phyloP scores from a whole-genome alignment of 2,797 vertebrate genomes.

The Arrhamphus sclerolepis region DNA sequence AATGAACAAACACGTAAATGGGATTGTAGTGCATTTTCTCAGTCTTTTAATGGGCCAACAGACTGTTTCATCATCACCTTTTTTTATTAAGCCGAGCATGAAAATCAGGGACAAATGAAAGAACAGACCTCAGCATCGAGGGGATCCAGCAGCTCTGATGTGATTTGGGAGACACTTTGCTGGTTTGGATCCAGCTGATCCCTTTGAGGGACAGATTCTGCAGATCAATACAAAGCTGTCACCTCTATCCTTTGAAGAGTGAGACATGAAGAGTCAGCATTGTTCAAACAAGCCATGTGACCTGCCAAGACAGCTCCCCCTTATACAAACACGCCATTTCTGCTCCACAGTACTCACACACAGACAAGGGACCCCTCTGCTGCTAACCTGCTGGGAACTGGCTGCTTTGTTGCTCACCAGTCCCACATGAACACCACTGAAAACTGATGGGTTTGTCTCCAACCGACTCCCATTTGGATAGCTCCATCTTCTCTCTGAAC shows the following conservation, averaged over 20 bases:
- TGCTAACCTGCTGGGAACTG: no score
- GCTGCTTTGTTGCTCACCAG: no score
- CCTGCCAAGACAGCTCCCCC: no score
- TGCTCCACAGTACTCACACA: no score
- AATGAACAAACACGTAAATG: not conserved
- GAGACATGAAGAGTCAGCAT: not conserved
- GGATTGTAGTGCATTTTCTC: not conserved
- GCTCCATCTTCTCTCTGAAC: conserved; percentile 4
- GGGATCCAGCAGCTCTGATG: not conserved
- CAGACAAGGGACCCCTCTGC: no score
- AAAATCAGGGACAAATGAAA: not conserved
- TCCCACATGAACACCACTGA: no score
- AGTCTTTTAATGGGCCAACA: not conserved
- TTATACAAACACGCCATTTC: no score
- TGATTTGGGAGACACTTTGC: not conserved
- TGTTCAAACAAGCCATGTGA: no score
- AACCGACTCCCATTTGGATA: not conserved
- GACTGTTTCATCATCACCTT: not conserved
- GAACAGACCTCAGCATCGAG: not conserved
- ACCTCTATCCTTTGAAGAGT: not conserved
- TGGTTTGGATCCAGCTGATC: not conserved
- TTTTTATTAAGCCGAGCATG: conserved; percentile 3
- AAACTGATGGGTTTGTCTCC: not conserved
- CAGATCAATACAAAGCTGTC: not conserved
- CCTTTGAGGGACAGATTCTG: not conserved